Percentiles rank a stretch among this genome's conserved stretches.
Evolutionary conservation across 1,140 invertebrate genomes (phyloP).

Genomic region (Drosophila serrata): DNA sequence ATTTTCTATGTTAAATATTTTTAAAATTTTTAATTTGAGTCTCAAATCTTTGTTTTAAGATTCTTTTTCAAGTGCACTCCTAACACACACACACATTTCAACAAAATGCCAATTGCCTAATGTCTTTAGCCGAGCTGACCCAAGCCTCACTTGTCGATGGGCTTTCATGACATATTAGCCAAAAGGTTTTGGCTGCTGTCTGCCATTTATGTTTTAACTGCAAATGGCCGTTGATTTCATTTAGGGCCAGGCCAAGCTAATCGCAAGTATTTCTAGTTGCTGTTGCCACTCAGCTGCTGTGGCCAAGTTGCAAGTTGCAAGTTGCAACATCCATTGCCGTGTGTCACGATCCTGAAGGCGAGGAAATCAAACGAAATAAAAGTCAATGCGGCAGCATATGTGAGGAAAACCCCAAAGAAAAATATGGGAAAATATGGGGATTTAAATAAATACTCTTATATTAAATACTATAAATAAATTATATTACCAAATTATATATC

Average conservation of each 20-base stretch:
- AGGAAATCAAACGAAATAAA: slow-evolving; percentile 60
- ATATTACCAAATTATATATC: too few species aligned
- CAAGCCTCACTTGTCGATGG: slow-evolving; percentile 21
- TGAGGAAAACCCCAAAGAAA: slow-evolving; percentile 17
- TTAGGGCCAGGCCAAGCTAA: slow-evolving; percentile 50
- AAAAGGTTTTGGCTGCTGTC: slow-evolving; percentile 34
- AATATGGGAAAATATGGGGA: not conserved
- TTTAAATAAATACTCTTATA: slow-evolving; percentile 6
- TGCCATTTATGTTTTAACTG: slow-evolving; percentile 47
- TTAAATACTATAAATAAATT: not conserved
- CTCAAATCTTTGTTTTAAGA: not conserved
- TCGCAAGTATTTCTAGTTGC: slow-evolving; percentile 29
- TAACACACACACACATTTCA: slow-evolving; percentile 2
- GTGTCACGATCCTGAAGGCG: slow-evolving; percentile 77
- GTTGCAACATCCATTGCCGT: slow-evolving; percentile 52
- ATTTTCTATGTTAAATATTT: not conserved
- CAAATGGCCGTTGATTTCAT: slow-evolving; percentile 47
- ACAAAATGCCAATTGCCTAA: slow-evolving; percentile 51
- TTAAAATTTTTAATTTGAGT: not conserved
- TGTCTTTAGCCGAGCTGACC: slow-evolving; percentile 27
- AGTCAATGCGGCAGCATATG: slow-evolving; percentile 25
- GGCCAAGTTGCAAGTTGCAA: slow-evolving; percentile 6
- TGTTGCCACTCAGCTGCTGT: slow-evolving; percentile 1
- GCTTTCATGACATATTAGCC: slow-evolving; percentile 50
- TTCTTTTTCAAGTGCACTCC: not conserved